Base-by-base conservation (phyloP, 1,140 invertebrate species). In the Trachymyrmex cornetzi region DNA sequence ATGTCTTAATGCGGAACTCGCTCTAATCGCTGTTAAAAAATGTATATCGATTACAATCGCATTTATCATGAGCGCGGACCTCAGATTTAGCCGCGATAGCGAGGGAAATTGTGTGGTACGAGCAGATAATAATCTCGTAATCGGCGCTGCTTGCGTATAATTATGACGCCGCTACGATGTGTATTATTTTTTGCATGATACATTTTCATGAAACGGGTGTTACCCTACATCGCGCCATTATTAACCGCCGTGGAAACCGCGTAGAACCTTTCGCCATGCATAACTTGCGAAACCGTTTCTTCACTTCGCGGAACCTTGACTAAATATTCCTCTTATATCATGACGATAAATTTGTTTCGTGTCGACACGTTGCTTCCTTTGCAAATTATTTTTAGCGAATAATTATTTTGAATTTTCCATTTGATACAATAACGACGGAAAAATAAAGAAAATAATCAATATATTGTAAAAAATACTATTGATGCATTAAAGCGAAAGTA, bases 171-270 rank as follows among this genome's bases (percentile, higher is more conserved):
- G 53, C 80, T 67, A 38, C 27, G 48, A 59, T 69, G 19, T 14
- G 80, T 72, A 71, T 50, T 11, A 59, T 48, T 82, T 74, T 74
- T 82, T 74, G 55, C 53, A 57, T 14, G 14, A 82, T 82, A 48
- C 80, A 82, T 82, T 82, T 82, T 82, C 67, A 82, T 82, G 38
- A 57, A 82, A 82, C 53, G 79, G 38, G 38, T 82, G 53, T 82
- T 79, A 50, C 34, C 67, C 34, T 61, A 74, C 53, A 34, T 74
- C 38, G 55, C 38, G 30, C 38, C 16, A 19, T 72, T 82, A 82
- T 72, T 82, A 82, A 72, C 30, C 67, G 67, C 48, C 34, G 34
- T 38, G 30, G 55, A 67, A 53, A 16, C 63, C 27, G 16, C 64
- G 11, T 63, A 44, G 34, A 81, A 61, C 53, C 80, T 82, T 82